Conservation (phyloP, 2,888 invertebrate genomes). For the Drosophila melanosoma region DNA sequence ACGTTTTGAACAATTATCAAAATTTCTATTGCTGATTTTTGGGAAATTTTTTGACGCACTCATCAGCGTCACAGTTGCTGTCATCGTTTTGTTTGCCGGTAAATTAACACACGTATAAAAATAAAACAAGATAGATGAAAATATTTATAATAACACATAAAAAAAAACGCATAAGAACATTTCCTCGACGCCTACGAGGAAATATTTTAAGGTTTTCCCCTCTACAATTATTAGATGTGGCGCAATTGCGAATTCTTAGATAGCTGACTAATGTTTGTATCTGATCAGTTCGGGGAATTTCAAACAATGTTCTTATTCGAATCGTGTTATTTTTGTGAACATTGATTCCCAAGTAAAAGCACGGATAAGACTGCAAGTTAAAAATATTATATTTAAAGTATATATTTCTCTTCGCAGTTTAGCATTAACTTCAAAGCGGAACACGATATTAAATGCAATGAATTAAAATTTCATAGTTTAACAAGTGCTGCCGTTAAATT, state of each 20-base stretch:
- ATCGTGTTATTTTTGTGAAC: constrained; percentile 2
- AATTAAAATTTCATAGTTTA: background rate
- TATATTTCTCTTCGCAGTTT: background rate
- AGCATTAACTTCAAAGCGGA: background rate
- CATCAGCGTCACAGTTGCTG: constrained; percentile 30
- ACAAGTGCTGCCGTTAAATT: background rate
- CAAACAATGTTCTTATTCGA: constrained; percentile 10
- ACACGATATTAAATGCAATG: background rate
- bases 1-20: too few relatives aligned
- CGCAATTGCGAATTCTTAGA: constrained; percentile 25
- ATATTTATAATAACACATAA: constrained; percentile 4
- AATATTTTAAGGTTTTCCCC: constrained; percentile 22
- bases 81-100: constrained; percentile 18
- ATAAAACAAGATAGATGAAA: constrained; percentile 1
- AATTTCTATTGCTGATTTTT: constrained; percentile 5
- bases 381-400: background rate
- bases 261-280: constrained; percentile 39
- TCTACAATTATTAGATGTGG: constrained; percentile 10
- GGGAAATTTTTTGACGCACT: constrained; percentile 55
- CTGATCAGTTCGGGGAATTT: constrained; percentile 33
- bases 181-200: constrained; percentile 32
- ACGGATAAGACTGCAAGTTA: constrained; percentile 1
- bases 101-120: constrained; percentile 11
- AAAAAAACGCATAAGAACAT: constrained; percentile 13
- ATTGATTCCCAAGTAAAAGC: background rate